Percentiles rank a stretch among this genome's conserved stretches.
Conservation (phyloP, 2,113 vertebrate species). For the Junco hyemalis region DNA sequence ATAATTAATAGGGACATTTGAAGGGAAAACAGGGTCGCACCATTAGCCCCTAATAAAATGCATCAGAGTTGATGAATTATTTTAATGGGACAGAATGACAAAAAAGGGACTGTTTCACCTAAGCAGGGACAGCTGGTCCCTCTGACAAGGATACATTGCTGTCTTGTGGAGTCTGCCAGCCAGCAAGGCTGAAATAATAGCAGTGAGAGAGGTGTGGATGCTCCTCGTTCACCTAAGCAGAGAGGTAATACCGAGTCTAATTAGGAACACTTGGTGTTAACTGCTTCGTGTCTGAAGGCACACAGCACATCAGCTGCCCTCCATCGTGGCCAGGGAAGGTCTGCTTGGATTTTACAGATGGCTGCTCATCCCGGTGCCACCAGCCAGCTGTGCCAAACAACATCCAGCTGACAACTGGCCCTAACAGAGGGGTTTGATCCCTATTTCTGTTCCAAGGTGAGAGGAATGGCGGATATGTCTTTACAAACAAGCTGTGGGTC, state of each 20-base stretch:
- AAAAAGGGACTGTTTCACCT: slow-evolving; percentile 61
- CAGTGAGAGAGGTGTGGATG: slow-evolving; percentile 37
- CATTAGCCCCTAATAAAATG: slow-evolving; percentile 48
- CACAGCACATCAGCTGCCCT: not conserved
- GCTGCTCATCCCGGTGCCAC: fast-evolving
- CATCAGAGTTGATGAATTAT: slow-evolving; percentile 57
- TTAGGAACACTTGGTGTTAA: slow-evolving; percentile 56
- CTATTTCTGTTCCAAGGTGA: not conserved
- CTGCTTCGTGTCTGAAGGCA: slow-evolving; percentile 29
- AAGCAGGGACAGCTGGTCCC: slow-evolving; percentile 68
- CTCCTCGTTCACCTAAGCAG: slow-evolving; percentile 62
- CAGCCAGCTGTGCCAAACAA: not conserved
- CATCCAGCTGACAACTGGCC: not conserved
- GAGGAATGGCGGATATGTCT: too few species aligned
- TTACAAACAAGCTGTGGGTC: too few species aligned
- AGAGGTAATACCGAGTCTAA: slow-evolving; percentile 62
- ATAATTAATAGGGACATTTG: slow-evolving; percentile 43
- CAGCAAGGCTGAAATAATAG: slow-evolving; percentile 58
- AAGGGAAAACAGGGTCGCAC: slow-evolving; percentile 45
- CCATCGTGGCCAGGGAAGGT: not conserved
- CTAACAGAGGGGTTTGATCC: not conserved
- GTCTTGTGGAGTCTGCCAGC: slow-evolving; percentile 61
- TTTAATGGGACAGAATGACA: slow-evolving; percentile 69
- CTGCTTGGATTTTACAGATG: not conserved
- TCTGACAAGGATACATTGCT: slow-evolving; percentile 69